Conservation (phyloP, 2,797 vertebrate genomes). For the Morus bassanus region DNA sequence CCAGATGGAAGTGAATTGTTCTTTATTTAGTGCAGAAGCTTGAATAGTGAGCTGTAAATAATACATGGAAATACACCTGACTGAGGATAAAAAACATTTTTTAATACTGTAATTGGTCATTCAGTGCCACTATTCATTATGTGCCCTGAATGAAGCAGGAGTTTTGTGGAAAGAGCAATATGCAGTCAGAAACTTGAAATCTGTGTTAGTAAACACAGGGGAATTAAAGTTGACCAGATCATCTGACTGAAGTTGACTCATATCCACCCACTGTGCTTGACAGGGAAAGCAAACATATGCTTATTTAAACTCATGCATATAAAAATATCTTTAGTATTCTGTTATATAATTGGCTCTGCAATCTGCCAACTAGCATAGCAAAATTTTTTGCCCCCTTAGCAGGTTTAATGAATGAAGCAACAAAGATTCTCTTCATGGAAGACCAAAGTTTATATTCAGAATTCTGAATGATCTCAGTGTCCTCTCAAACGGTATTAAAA, state of each 20-base stretch:
- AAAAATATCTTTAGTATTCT: conserved; percentile 11
- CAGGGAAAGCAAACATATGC: conserved; percentile 40
- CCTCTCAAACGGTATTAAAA: neutral
- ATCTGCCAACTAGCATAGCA: neutral
- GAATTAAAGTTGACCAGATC: conserved; percentile 55
- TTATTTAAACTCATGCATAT: conserved; percentile 27
- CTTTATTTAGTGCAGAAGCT: neutral
- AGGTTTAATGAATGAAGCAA: neutral
- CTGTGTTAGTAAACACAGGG: conserved; percentile 28
- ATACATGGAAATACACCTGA: neutral
- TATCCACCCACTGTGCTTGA: conserved; percentile 23
- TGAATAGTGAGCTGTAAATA: neutral
- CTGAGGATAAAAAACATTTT: neutral
- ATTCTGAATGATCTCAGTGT: neutral
- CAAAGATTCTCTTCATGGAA: neutral
- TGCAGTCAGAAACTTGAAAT: conserved; percentile 4
- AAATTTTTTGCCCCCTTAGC: neutral
- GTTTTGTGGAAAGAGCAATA: conserved; percentile 15
- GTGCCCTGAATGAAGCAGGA: neutral
- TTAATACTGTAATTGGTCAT: neutral
- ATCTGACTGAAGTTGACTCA: conserved; percentile 48
- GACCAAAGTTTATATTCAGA: neutral
- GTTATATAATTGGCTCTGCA: neutral
- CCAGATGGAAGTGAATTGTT: neutral
- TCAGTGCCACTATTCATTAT: neutral